Evolutionary conservation across 1,140 invertebrate genomes (phyloP).

Genomic region (Drosophila kanapiae): DNA sequence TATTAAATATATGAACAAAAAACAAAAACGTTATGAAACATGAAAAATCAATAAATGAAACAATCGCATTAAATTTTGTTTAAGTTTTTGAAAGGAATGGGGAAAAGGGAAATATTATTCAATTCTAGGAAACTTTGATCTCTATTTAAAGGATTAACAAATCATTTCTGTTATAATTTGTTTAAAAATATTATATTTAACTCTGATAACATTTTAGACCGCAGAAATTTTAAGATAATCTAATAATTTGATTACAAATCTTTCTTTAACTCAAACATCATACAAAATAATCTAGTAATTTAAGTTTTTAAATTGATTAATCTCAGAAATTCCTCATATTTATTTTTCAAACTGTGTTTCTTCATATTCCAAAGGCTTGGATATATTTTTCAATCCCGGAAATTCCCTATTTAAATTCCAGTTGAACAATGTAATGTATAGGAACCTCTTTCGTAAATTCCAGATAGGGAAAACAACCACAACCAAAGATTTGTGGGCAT

Average conservation of each 20-base stretch:
- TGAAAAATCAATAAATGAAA: conserved; percentile 78
- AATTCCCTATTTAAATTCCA: neutral
- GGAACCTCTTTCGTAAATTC: neutral
- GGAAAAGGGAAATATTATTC: neutral
- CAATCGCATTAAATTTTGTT: conserved; percentile 49
- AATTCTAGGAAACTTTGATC: neutral
- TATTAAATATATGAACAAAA: conserved; percentile 41
- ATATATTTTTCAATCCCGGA: neutral
- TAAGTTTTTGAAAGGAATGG: neutral
- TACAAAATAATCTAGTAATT: no score
- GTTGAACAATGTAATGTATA: neutral
- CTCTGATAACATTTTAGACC: no score
- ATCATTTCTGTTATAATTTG: no score
- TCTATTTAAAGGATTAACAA: neutral
- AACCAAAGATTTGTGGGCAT: conserved; percentile 48
- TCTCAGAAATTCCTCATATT: no score
- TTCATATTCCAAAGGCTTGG: no score
- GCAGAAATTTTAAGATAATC: no score
- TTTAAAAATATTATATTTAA: no score
- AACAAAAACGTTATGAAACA: conserved; percentile 67
- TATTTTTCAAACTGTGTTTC: no score
- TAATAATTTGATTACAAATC: neutral
- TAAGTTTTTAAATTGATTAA: no score
- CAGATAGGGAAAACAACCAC: conserved; percentile 40
- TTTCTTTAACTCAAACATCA: neutral